Percentiles rank a stretch among this genome's conserved stretches.
Evolutionary conservation across 1,140 invertebrate genomes (phyloP).

Genomic region (Eciton burchellii): DNA sequence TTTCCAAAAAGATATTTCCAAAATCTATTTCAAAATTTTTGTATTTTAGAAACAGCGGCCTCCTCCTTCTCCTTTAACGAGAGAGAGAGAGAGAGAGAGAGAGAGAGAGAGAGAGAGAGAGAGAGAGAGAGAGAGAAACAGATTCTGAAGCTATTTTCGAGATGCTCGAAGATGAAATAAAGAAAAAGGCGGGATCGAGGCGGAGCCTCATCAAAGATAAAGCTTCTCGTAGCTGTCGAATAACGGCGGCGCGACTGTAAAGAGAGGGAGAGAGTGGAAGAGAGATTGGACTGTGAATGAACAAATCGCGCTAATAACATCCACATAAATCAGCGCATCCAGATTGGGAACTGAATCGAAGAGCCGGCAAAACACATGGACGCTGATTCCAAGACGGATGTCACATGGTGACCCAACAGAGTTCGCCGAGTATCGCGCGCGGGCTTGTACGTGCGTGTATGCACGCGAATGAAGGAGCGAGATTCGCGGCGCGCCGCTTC

Average conservation of each 20-base stretch:
- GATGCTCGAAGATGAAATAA: too few species aligned
- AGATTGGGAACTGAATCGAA: conserved; percentile 10
- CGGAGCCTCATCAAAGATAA: too few species aligned
- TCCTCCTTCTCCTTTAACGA: too few species aligned
- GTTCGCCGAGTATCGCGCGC: neutral
- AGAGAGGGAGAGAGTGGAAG: neutral
- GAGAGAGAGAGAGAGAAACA: too few species aligned
- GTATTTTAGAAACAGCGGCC: too few species aligned
- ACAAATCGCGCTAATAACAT: conserved; percentile 25
- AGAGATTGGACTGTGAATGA: conserved; percentile 6
- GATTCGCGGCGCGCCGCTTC: conserved; percentile 18
- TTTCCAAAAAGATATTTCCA: neutral
- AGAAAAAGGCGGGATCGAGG: too few species aligned
- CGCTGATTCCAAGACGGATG: neutral
- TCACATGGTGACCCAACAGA: neutral
- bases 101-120: too few species aligned
- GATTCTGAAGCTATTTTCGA: too few species aligned
- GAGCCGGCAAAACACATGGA: neutral
- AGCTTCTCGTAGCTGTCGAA: too few species aligned
- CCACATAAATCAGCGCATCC: conserved; percentile 22
- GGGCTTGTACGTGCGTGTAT: neutral
- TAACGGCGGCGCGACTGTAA: too few species aligned
- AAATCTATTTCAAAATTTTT: too few species aligned
- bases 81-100: too few species aligned
- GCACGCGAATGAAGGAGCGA: neutral